These are phyloP conservation scores for Cyprinodon diabolis DNA, from an alignment of 2,797 vertebrate genomes.

Conservation along the genomic window DNA sequence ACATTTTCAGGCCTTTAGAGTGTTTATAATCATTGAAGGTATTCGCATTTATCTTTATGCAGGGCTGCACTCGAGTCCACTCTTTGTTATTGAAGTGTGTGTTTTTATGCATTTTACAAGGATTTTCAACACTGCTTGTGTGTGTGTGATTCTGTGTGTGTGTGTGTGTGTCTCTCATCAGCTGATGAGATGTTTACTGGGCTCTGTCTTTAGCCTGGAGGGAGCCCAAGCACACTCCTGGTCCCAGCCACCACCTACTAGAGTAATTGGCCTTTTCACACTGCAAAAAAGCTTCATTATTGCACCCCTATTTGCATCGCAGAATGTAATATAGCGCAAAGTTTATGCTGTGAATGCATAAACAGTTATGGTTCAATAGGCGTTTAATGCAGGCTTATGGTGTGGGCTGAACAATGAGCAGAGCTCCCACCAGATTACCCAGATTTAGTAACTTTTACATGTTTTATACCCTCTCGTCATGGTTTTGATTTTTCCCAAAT, in stretches of 20 bases:
- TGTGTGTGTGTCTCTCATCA: slow-evolving; percentile 77
- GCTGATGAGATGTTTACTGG: slow-evolving; percentile 85
- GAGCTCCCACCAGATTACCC: slow-evolving; percentile 33
- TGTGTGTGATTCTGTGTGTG: neutral
- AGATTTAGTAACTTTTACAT: too few species aligned
- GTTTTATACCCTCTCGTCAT: too few species aligned
- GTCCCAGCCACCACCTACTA: slow-evolving; percentile 73
- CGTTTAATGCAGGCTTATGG: slow-evolving; percentile 40
- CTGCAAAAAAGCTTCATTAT: slow-evolving; percentile 79
- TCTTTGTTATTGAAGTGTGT: slow-evolving; percentile 12
- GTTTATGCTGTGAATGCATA: slow-evolving; percentile 70
- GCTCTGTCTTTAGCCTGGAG: slow-evolving; percentile 84
- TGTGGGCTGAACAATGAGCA: slow-evolving; percentile 36
- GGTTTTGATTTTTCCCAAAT: too few species aligned
- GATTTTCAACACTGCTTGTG: slow-evolving; percentile 38
- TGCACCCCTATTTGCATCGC: slow-evolving; percentile 80
- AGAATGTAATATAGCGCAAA: slow-evolving; percentile 67
- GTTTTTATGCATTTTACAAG: slow-evolving; percentile 37
- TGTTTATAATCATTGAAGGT: slow-evolving; percentile 22
- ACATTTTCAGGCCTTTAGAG: neutral
- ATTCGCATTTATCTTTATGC: slow-evolving; percentile 19
- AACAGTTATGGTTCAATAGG: slow-evolving; percentile 66
- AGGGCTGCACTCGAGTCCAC: neutral
- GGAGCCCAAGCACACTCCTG: slow-evolving; percentile 76
- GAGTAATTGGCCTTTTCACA: slow-evolving; percentile 81